Base-by-base conservation (phyloP, 2,888 invertebrate species). In the Nemapogon koenigi region DNA sequence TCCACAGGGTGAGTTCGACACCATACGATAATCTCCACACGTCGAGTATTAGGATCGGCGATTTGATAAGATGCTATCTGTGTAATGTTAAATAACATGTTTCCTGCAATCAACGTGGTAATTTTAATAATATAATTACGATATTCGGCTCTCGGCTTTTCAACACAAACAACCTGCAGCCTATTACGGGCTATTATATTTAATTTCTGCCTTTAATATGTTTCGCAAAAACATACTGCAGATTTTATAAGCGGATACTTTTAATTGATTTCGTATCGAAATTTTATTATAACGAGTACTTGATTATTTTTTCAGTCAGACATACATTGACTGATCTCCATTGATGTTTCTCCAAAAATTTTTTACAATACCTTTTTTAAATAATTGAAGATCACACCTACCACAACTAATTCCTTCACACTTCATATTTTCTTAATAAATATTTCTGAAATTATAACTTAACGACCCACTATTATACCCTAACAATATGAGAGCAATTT, bases 41-140 rank as follows among this genome's bases (percentile, higher is more conserved):
- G 65, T 75, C 62, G 58, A 53, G 57, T 60, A 76, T 76, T 75
- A 76, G 73, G 69, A 72, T 69, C 59, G 49, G 16, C 31, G 15
- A 42, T 29, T 44, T 58, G 78, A 78, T 78, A 72, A 78, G 78
- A 78, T 78, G 54, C 42, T 73, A 78, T 78, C 76, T 57, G 48
- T 40, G 47, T 59, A 50, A 68, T 63, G 70, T 72, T 75, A 78
- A 78, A 78, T 78, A 78, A 73, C 76, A 70, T 54, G 75, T 70
- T 73, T 78, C 78, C 78, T 76, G 78, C 63, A 73, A 72, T 75
- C 72, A 72, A 67, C 64, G 66, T 58, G 52, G 68, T 66, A 65
- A 75, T 75, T 76, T 68, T 73, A 71, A 73, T 76, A 73, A 67
- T 70, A 71, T 75, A 71, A 76, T 76, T 70, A 72, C 64, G 57